Percentiles rank a stretch among this genome's conserved stretches.
phyloP scores from a whole-genome alignment of 2,797 vertebrate species.

The Phylloscopus collybita region DNA sequence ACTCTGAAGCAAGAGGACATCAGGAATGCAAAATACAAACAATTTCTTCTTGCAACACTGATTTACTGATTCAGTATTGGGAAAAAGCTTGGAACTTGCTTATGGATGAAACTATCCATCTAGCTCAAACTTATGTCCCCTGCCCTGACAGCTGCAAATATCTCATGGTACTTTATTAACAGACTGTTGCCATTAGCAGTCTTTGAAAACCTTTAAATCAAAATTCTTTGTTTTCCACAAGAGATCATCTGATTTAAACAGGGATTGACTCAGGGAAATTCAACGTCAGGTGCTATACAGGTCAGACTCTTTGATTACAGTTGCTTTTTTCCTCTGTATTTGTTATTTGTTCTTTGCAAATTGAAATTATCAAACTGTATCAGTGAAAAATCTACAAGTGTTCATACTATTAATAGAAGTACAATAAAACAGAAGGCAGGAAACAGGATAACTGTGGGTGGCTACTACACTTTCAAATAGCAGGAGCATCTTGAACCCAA shows the following conservation, averaged over 20 bases:
- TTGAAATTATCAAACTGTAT: background rate
- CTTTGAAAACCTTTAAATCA: background rate
- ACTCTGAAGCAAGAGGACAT: background rate
- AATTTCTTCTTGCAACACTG: background rate
- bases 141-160: background rate
- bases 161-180: background rate
- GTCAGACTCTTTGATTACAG: background rate
- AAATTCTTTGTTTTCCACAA: background rate
- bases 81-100: background rate
- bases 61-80: background rate
- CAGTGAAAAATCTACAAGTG: background rate
- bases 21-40: background rate
- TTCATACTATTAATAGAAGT: background rate
- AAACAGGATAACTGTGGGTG: slow-evolving; percentile 44
- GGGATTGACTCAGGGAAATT: background rate
- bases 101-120: background rate
- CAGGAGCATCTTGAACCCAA: slow-evolving; percentile 32
- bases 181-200: background rate
- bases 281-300: background rate
- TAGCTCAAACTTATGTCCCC: background rate
- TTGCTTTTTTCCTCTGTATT: background rate
- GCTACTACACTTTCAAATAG: slow-evolving; percentile 30
- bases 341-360: background rate
- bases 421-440: slow-evolving; percentile 53
- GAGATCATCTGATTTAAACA: background rate